Evolutionary conservation across 2,797 vertebrate species (phyloP).

Genomic region (Onychomys torridus): DNA sequence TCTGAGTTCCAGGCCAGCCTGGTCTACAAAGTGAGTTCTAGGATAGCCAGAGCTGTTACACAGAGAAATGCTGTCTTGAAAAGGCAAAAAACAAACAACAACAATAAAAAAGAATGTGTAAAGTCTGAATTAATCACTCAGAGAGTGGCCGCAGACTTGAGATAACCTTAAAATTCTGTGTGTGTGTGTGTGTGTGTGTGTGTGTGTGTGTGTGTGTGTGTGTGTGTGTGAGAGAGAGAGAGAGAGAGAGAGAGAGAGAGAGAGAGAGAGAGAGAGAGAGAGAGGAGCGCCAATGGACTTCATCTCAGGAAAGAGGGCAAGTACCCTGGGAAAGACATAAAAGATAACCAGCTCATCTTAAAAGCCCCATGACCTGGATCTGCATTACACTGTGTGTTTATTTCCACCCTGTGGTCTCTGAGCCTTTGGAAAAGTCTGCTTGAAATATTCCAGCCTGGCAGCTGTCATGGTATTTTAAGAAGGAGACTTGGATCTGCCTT

Average conservation of each 20-base stretch:
- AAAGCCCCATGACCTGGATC: constrained; percentile 43
- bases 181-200: neutral
- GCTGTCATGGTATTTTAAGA: constrained; percentile 17
- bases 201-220: neutral
- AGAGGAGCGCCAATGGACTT: neutral
- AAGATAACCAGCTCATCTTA: neutral
- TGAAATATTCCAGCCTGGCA: neutral
- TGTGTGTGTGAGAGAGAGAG: neutral
- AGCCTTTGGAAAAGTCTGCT: constrained; percentile 46
- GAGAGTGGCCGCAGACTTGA: neutral
- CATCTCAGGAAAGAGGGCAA: neutral
- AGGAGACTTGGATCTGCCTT: neutral
- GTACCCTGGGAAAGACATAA: neutral
- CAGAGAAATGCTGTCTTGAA: neutral
- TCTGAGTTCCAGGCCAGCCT: neutral
- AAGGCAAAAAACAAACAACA: neutral
- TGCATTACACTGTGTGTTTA: neutral
- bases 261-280: too few relatives aligned
- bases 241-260: neutral
- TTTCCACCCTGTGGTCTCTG: neutral
- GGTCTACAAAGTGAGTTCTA: neutral
- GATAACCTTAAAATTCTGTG: neutral
- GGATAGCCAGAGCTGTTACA: neutral
- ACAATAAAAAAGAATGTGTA: neutral
- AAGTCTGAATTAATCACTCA: neutral